Evolutionary conservation across 2,797 vertebrate genomes (phyloP).

Genomic region (Menidia menidia): DNA sequence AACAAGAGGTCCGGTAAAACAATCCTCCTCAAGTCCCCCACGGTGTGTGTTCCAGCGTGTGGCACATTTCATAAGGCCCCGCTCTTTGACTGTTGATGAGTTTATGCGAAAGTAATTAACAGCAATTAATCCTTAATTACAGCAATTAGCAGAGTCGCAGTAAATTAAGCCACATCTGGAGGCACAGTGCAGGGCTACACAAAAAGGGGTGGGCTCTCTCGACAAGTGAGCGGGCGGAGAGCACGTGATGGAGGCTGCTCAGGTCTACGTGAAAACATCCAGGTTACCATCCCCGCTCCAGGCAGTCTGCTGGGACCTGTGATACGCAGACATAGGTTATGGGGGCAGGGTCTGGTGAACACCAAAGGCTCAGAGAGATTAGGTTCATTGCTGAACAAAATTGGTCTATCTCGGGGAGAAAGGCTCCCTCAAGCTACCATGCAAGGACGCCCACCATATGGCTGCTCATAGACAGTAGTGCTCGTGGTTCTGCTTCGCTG

Average conservation of each 20-base stretch:
- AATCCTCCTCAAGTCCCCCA: conserved; percentile 70
- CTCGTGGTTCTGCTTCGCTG: conserved; percentile 70
- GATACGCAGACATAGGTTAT: conserved; percentile 53
- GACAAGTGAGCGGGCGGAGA: conserved; percentile 76
- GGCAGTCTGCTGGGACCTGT: conserved; percentile 32
- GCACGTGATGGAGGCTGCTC: conserved; percentile 87
- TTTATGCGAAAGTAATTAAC: conserved; percentile 99
- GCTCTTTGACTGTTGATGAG: conserved; percentile 99
- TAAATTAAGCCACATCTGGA: conserved; percentile 99
- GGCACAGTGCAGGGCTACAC: conserved; percentile 88
- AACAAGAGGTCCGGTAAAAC: conserved; percentile 75
- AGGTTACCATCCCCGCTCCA: conserved; percentile 26
- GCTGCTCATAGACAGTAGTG: conserved; percentile 67
- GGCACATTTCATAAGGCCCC: conserved; percentile 99
- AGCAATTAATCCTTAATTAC: conserved; percentile 99
- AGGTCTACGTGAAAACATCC: conserved; percentile 79
- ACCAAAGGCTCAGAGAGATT: conserved; percentile 36
- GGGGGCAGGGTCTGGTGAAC: conserved; percentile 59
- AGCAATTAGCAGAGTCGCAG: conserved; percentile 99
- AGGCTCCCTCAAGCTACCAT: conserved; percentile 77
- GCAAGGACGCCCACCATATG: conserved; percentile 83
- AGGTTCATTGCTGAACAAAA: conserved; percentile 68
- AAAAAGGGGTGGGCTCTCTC: conserved; percentile 72
- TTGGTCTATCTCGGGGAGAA: conserved; percentile 70
- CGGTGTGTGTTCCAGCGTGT: conserved; percentile 85